These are phyloP conservation scores for Antheraea pernyi DNA, from an alignment of 1,140 invertebrate genomes.

Conservation along the genomic window DNA sequence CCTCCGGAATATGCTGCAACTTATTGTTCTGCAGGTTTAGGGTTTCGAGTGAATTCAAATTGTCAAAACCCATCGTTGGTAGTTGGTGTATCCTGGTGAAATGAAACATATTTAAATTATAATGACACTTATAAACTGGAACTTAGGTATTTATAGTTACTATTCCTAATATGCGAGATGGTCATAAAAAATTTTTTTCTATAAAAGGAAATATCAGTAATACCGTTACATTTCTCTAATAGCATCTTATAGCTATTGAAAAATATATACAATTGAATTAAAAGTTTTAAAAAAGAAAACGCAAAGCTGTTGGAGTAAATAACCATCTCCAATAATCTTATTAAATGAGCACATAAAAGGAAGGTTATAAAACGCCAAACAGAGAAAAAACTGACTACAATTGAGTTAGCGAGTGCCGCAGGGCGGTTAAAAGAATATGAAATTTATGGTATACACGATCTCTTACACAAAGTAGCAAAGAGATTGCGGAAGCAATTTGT, in stretches of 20 bases:
- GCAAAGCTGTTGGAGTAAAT: neutral
- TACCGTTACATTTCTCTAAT: too few species aligned
- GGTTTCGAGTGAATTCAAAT: slow-evolving; percentile 92
- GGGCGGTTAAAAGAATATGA: neutral
- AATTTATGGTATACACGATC: slow-evolving; percentile 4
- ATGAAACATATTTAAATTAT: neutral
- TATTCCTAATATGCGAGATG: too few species aligned
- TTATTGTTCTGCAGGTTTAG: slow-evolving; percentile 94
- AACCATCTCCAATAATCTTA: neutral
- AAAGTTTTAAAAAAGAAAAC: too few species aligned
- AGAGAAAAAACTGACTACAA: neutral
- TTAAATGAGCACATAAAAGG: neutral
- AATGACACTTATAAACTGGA: too few species aligned
- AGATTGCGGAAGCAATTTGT: slow-evolving; percentile 13
- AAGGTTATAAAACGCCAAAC: neutral
- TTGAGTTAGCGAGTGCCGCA: neutral
- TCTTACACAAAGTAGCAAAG: neutral
- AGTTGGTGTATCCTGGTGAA: slow-evolving; percentile 86
- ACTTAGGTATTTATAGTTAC: too few species aligned
- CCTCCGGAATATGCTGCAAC: slow-evolving; percentile 88
- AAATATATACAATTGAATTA: too few species aligned
- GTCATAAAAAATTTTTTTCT: too few species aligned
- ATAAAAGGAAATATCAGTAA: too few species aligned
- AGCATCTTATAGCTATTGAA: too few species aligned
- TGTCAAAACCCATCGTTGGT: slow-evolving; percentile 89